Evolutionary conservation across 2,113 vertebrate genomes (phyloP).

Genomic region (Zapornia atra): DNA sequence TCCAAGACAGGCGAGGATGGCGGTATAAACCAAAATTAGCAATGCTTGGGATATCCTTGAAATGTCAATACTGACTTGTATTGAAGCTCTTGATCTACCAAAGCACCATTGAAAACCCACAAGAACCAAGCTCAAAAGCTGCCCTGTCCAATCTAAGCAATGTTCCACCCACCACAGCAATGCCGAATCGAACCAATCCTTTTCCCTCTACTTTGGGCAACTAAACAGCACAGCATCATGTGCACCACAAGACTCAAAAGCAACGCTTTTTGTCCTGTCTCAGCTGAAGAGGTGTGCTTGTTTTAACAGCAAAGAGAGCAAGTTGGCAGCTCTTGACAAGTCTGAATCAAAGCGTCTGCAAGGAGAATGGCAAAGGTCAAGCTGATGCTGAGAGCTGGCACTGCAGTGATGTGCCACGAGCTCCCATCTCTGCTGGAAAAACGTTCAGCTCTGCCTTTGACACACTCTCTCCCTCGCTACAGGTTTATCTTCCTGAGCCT

Average conservation of each 20-base stretch:
- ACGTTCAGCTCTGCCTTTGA: neutral
- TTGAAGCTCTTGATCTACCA: neutral
- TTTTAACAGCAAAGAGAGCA: neutral
- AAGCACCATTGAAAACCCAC: neutral
- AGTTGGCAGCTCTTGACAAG: constrained; percentile 1
- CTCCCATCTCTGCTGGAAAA: neutral
- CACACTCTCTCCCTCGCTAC: neutral
- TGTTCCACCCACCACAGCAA: neutral
- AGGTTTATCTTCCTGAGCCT: neutral
- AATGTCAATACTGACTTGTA: neutral
- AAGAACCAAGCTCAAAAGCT: neutral
- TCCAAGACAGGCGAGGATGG: neutral
- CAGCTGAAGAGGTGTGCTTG: neutral
- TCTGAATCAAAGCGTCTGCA: neutral
- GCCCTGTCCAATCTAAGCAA: neutral
- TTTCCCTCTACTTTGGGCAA: neutral
- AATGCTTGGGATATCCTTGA: neutral
- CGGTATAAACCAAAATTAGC: neutral
- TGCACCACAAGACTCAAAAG: neutral
- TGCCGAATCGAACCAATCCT: neutral
- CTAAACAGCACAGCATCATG: neutral
- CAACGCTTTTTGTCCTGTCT: neutral
- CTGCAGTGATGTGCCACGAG: neutral
- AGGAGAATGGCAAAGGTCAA: constrained; percentile 18
- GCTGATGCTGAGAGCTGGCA: neutral